Conservation (phyloP, 1,140 invertebrate species). For the Tribolium castaneum region DNA sequence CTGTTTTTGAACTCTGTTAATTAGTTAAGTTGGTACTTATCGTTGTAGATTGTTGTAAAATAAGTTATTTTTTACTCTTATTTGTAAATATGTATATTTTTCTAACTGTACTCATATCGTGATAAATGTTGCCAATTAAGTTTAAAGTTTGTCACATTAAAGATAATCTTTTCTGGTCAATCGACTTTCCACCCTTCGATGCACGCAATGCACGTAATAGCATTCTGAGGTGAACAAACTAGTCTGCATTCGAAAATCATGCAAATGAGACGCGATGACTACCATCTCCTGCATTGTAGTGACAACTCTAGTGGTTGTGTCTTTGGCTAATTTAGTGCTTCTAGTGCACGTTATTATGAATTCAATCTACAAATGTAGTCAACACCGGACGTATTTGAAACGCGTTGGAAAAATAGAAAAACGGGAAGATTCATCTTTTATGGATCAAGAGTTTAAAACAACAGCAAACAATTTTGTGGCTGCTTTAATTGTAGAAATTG, state of each 20-base stretch:
- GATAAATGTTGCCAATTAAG: no score
- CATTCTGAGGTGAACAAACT: background rate
- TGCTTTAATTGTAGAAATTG: conserved; percentile 33
- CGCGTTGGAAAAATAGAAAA: conserved; percentile 13
- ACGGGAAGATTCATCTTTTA: conserved; percentile 2
- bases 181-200: background rate
- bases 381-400: background rate
- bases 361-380: conserved; percentile 43
- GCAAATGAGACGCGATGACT: conserved; percentile 15
- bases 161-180: background rate
- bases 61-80: no score
- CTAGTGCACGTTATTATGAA: conserved; percentile 47
- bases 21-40: no score
- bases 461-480: conserved; percentile 42
- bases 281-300: conserved; percentile 45
- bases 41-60: no score
- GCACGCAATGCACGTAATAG: background rate
- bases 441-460: background rate
- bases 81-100: no score
- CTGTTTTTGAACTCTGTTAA: no score
- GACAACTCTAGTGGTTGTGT: conserved; percentile 48
- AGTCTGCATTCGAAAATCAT: background rate
- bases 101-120: no score
- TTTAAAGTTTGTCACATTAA: background rate
- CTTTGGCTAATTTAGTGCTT: conserved; percentile 46